Base-by-base conservation (phyloP, 2,113 vertebrate genomes). In the Neomonachus schauinslandi region DNA sequence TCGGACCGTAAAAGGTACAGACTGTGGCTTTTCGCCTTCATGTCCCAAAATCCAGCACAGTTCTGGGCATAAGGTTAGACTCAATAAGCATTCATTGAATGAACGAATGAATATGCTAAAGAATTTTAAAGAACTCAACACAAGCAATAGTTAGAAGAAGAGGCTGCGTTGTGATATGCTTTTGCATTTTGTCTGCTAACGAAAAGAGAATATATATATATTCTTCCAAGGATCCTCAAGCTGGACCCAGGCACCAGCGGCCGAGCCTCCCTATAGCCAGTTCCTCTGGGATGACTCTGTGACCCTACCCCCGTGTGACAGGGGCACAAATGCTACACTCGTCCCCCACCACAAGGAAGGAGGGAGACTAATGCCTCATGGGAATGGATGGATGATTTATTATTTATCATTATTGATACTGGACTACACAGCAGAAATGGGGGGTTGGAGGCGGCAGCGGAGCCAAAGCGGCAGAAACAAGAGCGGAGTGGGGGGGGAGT, bases 381-480 rank as follows among this genome's bases (percentile, higher is more conserved):
- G 53, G 91, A 96, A 83, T 94, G 63, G 39, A 74, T 69, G 36
- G 81, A 28, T 84, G 61, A 95, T 96, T 79, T 94, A 96, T 97
- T 95, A 97, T 96, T 97, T 91, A 97, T 93, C 67, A 51, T 59
- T 85, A 93, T 46, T 33, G 89, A 93, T 31, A 85, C 2, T 49
- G 81, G 8, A 36, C 85, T 74, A 10, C 55, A n/a, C 49, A 86
- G 85, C 33, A 74, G 59, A 76, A 67, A 74, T 2, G 0, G 15
- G 67, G 59, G 71, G 83, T 22, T 72, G 51, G 79, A 88, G 76
- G 65, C 74, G 57, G 10, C 15, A 22, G 53, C 33, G 46, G 46
- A 88, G 14, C 84, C 10, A 3, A 28, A 79, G 42, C 4, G 18
- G 42, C 5, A 5, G 55, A 28, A 57, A 67, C 28, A 33, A 71